Conservation (phyloP, 2,113 vertebrate species). For the Hydrolagus affinis region DNA sequence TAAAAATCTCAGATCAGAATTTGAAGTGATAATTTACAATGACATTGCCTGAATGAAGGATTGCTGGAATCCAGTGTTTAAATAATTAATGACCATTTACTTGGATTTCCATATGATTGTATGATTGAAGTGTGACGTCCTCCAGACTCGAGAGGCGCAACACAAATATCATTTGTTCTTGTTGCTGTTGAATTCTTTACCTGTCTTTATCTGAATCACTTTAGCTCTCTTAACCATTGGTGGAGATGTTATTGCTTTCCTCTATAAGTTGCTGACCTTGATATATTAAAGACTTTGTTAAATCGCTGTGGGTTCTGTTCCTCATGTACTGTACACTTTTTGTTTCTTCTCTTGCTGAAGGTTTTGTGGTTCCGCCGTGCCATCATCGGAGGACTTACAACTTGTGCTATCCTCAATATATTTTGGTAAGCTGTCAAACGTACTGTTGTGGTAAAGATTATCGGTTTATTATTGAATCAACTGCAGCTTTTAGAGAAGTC, state of each 20-base stretch:
- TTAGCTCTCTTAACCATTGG: too few species aligned
- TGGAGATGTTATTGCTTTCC: too few species aligned
- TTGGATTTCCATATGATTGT: background rate
- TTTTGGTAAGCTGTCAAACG: conserved; percentile 47
- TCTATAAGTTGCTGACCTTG: background rate
- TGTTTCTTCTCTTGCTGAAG: conserved; percentile 36
- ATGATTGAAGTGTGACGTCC: background rate
- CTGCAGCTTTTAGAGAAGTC: background rate
- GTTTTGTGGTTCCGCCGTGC: conserved; percentile 57
- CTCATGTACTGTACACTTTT: background rate
- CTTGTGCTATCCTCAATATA: conserved; percentile 53
- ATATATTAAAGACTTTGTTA: background rate
- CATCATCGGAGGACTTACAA: conserved; percentile 49
- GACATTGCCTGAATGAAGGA: too few species aligned
- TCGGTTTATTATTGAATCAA: background rate
- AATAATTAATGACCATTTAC: too few species aligned
- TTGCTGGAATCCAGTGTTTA: too few species aligned
- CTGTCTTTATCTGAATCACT: too few species aligned
- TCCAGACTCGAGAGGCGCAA: background rate
- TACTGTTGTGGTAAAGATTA: background rate
- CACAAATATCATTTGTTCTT: too few species aligned
- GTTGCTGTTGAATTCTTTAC: too few species aligned
- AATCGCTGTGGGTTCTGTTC: background rate
- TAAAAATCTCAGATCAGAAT: too few species aligned
- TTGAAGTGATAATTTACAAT: too few species aligned